phyloP scores from a whole-genome alignment of 2,888 invertebrate genomes.

The Athrips mouffetella region DNA sequence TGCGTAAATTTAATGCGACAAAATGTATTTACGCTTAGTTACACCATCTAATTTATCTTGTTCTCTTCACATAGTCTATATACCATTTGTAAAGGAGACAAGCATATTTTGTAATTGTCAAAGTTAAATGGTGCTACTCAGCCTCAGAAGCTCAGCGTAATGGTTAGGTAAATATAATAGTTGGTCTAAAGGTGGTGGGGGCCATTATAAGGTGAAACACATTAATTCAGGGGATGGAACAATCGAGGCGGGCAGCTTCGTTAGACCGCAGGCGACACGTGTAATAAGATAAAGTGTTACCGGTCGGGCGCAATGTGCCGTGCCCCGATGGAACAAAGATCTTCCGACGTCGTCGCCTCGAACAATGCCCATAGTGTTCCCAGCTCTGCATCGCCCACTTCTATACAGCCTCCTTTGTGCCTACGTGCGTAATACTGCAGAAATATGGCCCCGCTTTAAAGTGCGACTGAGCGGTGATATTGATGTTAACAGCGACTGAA shows the following conservation, averaged over 20 bases:
- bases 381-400: constrained; percentile 40
- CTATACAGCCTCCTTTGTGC: constrained; percentile 28
- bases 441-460: constrained; percentile 19
- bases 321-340: constrained; percentile 61
- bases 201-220: constrained; percentile 47
- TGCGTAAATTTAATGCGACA: constrained; percentile 39
- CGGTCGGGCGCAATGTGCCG: constrained; percentile 31
- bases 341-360: constrained; percentile 49
- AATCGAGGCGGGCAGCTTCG: constrained; percentile 58
- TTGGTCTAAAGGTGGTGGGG: constrained; percentile 28
- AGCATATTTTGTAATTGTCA: too few relatives aligned
- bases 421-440: constrained; percentile 20
- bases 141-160: constrained; percentile 27
- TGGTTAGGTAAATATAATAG: constrained; percentile 32
- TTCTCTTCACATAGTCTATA: too few relatives aligned
- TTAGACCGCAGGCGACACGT: constrained; percentile 60
- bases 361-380: constrained; percentile 51
- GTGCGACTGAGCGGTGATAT: too few relatives aligned
- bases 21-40: constrained; percentile 37
- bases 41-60: too few relatives aligned
- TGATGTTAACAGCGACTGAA: too few relatives aligned
- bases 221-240: constrained; percentile 58
- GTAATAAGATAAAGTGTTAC: constrained; percentile 68
- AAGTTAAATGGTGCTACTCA: too few relatives aligned
- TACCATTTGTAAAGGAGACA: too few relatives aligned